A percentile compares a stretch with the other conserved stretches of the same genome.
phyloP scores from a whole-genome alignment of 2,113 vertebrate species.

The Platichthys stellatus region DNA sequence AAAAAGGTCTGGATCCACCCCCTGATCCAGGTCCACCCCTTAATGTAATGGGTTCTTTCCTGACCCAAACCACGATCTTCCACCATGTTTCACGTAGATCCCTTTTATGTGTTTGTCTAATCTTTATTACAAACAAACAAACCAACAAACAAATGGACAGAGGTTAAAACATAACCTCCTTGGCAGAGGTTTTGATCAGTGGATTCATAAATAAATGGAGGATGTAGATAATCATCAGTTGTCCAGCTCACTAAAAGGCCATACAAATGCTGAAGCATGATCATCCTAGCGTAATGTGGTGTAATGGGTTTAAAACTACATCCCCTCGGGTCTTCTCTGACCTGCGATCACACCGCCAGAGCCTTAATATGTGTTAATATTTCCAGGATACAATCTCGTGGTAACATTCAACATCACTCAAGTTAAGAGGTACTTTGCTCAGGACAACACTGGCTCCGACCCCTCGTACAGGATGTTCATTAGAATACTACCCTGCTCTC shows the following conservation, averaged over 20 bases:
- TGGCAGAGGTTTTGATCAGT: neutral
- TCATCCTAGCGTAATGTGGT: conserved; percentile 9
- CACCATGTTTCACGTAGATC: no score
- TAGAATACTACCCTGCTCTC: conserved; percentile 8
- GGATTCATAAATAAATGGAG: neutral
- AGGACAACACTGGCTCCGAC: neutral
- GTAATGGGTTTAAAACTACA: conserved; percentile 28
- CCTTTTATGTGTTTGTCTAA: no score
- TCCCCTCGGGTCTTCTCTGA: conserved; percentile 20
- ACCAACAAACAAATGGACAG: neutral
- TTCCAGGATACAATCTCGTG: conserved; percentile 22
- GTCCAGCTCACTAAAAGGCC: conserved; percentile 3
- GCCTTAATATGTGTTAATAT: conserved; percentile 21
- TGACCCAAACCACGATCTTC: no score
- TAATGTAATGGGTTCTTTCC: no score
- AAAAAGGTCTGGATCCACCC: no score
- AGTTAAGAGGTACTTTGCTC: conserved; percentile 21
- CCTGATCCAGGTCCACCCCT: no score
- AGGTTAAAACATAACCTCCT: no score
- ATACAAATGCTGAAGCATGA: neutral
- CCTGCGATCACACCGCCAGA: conserved; percentile 20
- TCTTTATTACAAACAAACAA: no score
- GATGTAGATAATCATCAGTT: neutral
- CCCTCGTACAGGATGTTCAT: conserved; percentile 2
- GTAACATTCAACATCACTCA: conserved; percentile 25